Percentiles rank a stretch among this genome's conserved stretches.
Evolutionary conservation across 2,888 invertebrate genomes (phyloP).

Genomic region (Cactoblastis cactorum): DNA sequence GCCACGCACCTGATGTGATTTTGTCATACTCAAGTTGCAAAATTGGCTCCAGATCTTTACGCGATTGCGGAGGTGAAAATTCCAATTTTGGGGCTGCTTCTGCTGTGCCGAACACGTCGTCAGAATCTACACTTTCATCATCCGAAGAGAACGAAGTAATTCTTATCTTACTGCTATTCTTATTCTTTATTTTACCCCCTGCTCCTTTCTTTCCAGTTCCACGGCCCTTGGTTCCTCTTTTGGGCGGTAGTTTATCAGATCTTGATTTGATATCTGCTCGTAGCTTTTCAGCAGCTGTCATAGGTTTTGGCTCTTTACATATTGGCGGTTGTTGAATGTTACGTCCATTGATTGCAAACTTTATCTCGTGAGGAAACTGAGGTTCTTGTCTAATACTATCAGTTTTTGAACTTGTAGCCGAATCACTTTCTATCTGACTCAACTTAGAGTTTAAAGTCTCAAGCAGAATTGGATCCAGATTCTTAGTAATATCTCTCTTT

Average conservation of each 20-base stretch:
- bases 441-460: slow-evolving; percentile 86
- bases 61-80: slow-evolving; percentile 87
- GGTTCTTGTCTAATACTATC: slow-evolving; percentile 82
- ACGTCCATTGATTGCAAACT: slow-evolving; percentile 71
- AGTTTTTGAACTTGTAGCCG: slow-evolving; percentile 86
- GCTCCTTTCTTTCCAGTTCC: slow-evolving; percentile 79
- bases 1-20: slow-evolving; percentile 83
- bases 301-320: slow-evolving; percentile 62
- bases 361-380: slow-evolving; percentile 75
- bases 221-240: slow-evolving; percentile 81
- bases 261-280: slow-evolving; percentile 76
- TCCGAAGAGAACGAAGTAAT: slow-evolving; percentile 88
- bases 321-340: slow-evolving; percentile 62
- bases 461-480: slow-evolving; percentile 82
- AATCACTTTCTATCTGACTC: slow-evolving; percentile 88
- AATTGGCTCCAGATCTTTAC: slow-evolving; percentile 87
- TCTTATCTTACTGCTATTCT: slow-evolving; percentile 84
- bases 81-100: slow-evolving; percentile 86
- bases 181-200: slow-evolving; percentile 79
- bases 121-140: slow-evolving; percentile 87
- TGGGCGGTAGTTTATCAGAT: slow-evolving; percentile 82
- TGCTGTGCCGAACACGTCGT: slow-evolving; percentile 87
- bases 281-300: slow-evolving; percentile 70
- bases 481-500: slow-evolving; percentile 84
- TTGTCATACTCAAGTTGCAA: slow-evolving; percentile 85